phyloP scores from a whole-genome alignment of 1,140 invertebrate species.

The Pachypeltis micranthus region DNA sequence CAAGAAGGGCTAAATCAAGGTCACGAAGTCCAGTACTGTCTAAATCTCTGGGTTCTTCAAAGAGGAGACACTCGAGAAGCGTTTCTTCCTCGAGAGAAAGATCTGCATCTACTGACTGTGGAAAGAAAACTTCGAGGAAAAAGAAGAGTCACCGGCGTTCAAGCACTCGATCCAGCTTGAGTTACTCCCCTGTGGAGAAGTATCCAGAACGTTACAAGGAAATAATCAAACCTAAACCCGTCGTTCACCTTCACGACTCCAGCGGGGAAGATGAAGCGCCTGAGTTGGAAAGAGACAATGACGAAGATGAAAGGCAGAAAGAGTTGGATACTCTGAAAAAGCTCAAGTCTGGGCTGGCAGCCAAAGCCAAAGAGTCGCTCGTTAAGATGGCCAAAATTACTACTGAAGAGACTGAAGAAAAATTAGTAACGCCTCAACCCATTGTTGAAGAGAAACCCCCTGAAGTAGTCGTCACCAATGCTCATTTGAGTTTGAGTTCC shows the following conservation, averaged over 20 bases:
- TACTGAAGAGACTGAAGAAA: background rate
- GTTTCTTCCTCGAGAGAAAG: background rate
- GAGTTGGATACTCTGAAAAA: conserved; percentile 26
- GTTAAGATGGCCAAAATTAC: conserved; percentile 16
- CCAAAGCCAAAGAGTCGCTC: conserved; percentile 28
- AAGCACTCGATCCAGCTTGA: conserved; percentile 24
- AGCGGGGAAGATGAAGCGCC: conserved; percentile 22
- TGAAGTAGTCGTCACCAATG: background rate
- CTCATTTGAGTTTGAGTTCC: too few relatives aligned
- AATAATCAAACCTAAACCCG: conserved; percentile 24
- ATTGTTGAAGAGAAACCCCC: background rate
- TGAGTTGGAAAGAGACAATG: conserved; percentile 14
- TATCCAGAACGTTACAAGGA: conserved; percentile 27
- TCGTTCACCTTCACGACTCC: conserved; percentile 21
- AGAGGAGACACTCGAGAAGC: background rate
- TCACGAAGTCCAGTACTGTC: background rate
- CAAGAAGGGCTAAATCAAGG: background rate
- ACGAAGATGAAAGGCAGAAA: conserved; percentile 25
- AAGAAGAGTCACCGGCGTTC: conserved; percentile 21
- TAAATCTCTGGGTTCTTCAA: background rate
- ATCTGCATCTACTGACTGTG: conserved; percentile 6
- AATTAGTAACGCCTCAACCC: background rate
- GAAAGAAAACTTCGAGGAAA: conserved; percentile 10
- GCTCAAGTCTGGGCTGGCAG: conserved; percentile 28
- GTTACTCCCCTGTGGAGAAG: conserved; percentile 27